Base-by-base conservation (phyloP, 2,888 invertebrate genomes). In the Orthonevra nobilis region DNA sequence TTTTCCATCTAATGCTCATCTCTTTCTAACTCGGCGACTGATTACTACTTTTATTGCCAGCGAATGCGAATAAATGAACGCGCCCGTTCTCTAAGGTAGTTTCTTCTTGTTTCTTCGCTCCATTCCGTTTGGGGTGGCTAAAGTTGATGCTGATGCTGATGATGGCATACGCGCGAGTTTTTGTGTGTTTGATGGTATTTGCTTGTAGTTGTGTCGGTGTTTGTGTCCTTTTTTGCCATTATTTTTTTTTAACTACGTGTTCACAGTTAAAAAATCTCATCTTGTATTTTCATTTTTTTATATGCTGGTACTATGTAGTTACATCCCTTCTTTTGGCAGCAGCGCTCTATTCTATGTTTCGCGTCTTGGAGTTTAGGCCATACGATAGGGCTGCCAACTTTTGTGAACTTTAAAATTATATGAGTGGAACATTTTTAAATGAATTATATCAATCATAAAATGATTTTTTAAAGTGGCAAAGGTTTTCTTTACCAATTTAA, bases 31-130 rank as follows among this genome's bases (percentile, higher is more conserved):
- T 87, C 86, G 86, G 81, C 85, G 83, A 83, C 85, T 88, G 87
- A 87, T 88, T 88, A 88, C 88, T 88, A 87, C 86, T 87, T 87
- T 88, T 87, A 88, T 87, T 86, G 87, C 87, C 84, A 86, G 85
- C 86, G 85, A 87, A 75, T 75, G 63, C 63, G 72, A 77, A 72
- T 72, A 77, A 77, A 77, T 77, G 77, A 77, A 77, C 72, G 77
- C 77, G 77, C 60, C n/a, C 61, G 83, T 82, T 84, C 82, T 83
- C 84, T 79, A 85, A 85, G 85, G 85, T 84, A 85, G 82, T 83
- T 83, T 82, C 79, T 56, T 66, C 61, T 74, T 73, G 73, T 74
- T 70, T 64, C 77, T 77, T 77, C 64, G 61, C 75, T 70, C 63
- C 69, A 69, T 75, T 50, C 70, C 30, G 42, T 64, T n/a, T 74